Conservation (phyloP, 2,113 vertebrate genomes). For the Trichomycterus rosablanca region DNA sequence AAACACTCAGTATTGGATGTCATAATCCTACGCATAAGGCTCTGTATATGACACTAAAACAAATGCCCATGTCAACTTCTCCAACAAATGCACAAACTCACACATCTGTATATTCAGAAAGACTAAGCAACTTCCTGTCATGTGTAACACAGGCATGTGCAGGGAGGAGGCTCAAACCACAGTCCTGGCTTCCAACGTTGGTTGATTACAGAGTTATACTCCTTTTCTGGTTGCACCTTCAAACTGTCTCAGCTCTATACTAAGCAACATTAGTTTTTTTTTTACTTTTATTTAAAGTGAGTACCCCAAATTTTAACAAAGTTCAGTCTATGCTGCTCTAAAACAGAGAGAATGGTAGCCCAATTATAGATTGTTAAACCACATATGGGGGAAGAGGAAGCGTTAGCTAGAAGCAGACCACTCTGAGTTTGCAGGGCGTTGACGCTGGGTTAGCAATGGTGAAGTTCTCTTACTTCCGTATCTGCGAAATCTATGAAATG, state of each 20-base stretch:
- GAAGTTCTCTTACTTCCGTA: conserved; percentile 33
- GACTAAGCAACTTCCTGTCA: conserved; percentile 39
- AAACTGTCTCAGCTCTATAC: background rate
- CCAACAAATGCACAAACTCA: background rate
- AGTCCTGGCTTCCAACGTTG: conserved; percentile 20
- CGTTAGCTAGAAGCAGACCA: conserved; percentile 7
- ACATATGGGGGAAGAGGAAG: conserved; percentile 28
- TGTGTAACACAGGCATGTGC: conserved; percentile 28
- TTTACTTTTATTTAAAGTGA: background rate
- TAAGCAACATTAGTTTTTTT: background rate
- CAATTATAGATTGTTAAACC: conserved; percentile 18
- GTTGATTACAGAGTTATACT: conserved; percentile 31
- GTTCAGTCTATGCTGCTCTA: background rate
- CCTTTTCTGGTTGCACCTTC: background rate
- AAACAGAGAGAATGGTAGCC: conserved; percentile 2
- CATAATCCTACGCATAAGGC: too few relatives aligned
- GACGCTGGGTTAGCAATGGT: background rate
- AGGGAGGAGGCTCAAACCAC: conserved; percentile 32
- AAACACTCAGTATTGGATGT: too few relatives aligned
- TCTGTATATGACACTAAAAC: too few relatives aligned
- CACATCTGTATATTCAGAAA: conserved; percentile 3
- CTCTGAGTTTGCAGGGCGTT: conserved; percentile 32
- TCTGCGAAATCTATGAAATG: background rate
- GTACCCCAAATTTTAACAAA: background rate
- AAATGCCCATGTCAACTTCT: background rate